Base-by-base conservation (phyloP, 1,140 invertebrate species). In the Lasioglossum baleicum region DNA sequence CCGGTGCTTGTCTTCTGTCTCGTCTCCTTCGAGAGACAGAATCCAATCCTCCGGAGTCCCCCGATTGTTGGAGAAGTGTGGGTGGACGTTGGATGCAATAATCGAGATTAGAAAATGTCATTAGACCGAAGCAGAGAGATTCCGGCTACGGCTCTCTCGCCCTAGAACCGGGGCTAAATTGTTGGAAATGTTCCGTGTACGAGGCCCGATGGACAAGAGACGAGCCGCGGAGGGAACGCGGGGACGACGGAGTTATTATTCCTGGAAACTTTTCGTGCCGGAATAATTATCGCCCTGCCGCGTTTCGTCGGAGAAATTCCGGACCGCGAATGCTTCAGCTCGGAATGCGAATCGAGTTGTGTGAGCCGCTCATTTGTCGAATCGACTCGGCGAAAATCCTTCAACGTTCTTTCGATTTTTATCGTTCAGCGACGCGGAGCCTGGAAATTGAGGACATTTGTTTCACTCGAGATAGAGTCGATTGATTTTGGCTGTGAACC, bases 21-120 rank as follows among this genome's bases (percentile, higher is more conserved):
- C 69, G 67, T 35, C 7, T 4, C 63, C 35, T 35, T 35, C 35
- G 35, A 35, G 35, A 35, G 35, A 35, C 35, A 20, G 35, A 17
- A 20, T 42, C 63, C 63, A 65, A 66, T 66, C 44, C 53, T 13
- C 26, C 35, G 35, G 6, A 0, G 67, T 69, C 53, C 75, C 31
- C 72, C 61, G 72, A 58, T 61, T 60, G 20, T 7, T 60, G 64
- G 13, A 44, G 53, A 11, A 17, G 51, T 66, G 71, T 11, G 44
- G 65, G 63, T 51, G 48, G 66, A 76, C 71, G 68, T 79, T 65
- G 72, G 80, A 35, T 35, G 67, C 64, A 53, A 80, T 65, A 89
- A 90, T 90, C 86, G 87, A 85, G 84, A 90, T 91, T 91, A 91
- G 90, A 91, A 91, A 91, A 90, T 87, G 89, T 91, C 89, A 91